A percentile compares a stretch with the other conserved stretches of the same genome.
Evolutionary conservation across 2,888 invertebrate genomes (phyloP).

Genomic region (Gibbula magus): DNA sequence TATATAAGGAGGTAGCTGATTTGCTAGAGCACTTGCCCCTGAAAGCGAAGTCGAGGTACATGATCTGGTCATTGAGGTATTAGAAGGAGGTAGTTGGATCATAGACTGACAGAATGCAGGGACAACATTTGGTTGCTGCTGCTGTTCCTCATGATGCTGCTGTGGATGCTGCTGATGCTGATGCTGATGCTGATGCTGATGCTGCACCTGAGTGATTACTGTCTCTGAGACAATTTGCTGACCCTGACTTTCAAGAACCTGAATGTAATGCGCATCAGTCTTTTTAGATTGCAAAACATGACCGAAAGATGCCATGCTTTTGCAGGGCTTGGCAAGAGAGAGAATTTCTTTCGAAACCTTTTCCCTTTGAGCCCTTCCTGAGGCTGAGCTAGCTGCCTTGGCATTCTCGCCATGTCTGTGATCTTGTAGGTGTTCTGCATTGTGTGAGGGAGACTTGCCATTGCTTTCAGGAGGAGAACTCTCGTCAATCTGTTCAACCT

Average conservation of each 20-base stretch:
- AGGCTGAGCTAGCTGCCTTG: slow-evolving; percentile 22
- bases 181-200: neutral
- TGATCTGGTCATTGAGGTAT: slow-evolving; percentile 29
- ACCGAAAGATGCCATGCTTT: slow-evolving; percentile 18
- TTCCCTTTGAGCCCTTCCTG: slow-evolving; percentile 22
- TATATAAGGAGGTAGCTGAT: slow-evolving; percentile 29
- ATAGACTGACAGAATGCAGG: slow-evolving; percentile 26
- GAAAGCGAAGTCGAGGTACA: slow-evolving; percentile 28
- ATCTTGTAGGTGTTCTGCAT: slow-evolving; percentile 5
- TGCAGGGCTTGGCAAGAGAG: neutral
- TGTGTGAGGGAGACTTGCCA: neutral
- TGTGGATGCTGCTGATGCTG: slow-evolving; percentile 20
- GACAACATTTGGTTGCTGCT: slow-evolving; percentile 22
- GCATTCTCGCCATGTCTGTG: neutral
- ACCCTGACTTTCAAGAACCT: slow-evolving; percentile 21
- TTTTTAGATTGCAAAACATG: slow-evolving; percentile 11
- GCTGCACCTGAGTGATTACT: slow-evolving; percentile 21
- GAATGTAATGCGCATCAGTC: slow-evolving; percentile 12
- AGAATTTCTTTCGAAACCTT: neutral
- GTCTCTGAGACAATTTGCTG: slow-evolving; percentile 22
- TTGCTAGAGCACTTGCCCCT: slow-evolving; percentile 23
- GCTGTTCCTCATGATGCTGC: slow-evolving; percentile 6
- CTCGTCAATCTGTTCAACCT: neutral
- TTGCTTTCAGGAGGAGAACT: slow-evolving; percentile 4
- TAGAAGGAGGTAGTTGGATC: slow-evolving; percentile 27